Evolutionary conservation across 1,140 invertebrate genomes (phyloP).

Genomic region (Orchesella cincta): DNA sequence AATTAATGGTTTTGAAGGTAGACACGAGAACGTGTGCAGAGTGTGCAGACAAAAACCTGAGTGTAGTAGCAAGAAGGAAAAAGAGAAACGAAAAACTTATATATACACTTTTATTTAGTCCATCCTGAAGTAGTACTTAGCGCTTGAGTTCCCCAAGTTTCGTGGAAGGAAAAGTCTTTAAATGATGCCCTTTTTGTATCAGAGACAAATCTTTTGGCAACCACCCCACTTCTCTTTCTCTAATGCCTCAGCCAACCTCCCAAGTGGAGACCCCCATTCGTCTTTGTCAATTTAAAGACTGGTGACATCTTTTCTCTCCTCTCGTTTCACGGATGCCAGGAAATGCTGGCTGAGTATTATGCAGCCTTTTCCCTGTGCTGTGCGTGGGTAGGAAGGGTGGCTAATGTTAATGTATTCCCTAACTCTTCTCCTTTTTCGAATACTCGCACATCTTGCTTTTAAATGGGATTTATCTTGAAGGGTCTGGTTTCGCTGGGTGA

Average conservation of each 20-base stretch:
- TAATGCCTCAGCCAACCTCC: conserved; percentile 16
- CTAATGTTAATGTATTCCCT: background rate
- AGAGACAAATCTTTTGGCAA: conserved; percentile 30
- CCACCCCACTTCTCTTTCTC: conserved; percentile 21
- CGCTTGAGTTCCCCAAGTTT: background rate
- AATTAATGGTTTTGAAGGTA: background rate
- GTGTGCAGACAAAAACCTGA: background rate
- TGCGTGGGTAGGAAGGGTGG: background rate
- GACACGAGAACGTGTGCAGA: too few species aligned
- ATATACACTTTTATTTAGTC: conserved; percentile 1
- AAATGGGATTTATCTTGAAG: conserved; percentile 14
- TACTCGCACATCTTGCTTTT: background rate
- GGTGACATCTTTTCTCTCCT: conserved; percentile 35
- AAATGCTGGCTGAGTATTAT: conserved; percentile 13
- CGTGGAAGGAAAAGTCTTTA: conserved; percentile 14
- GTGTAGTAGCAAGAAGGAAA: background rate
- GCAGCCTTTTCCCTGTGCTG: background rate
- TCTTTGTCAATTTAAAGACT: conserved; percentile 42
- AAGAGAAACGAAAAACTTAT: background rate
- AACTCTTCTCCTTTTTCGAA: background rate
- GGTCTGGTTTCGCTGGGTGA: conserved; percentile 14
- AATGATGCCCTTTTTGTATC: conserved; percentile 27
- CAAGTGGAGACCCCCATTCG: conserved; percentile 29
- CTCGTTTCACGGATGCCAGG: conserved; percentile 2
- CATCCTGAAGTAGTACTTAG: conserved; percentile 11